These are phyloP conservation scores for Bombus impatiens DNA, from an alignment of 1,140 invertebrate species.

Conservation along the genomic window DNA sequence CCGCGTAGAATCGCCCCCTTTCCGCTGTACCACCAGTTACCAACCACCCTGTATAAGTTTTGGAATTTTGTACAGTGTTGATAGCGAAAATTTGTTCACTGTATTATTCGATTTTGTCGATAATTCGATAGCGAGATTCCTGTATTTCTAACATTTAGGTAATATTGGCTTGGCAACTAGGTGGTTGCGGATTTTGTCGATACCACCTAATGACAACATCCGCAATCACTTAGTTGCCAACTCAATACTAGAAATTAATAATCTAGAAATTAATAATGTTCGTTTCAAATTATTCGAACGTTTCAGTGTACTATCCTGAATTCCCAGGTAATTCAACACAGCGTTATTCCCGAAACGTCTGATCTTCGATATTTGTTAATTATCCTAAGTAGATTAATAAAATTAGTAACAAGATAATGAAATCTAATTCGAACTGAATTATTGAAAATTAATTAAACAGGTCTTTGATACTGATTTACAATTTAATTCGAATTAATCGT, in stretches of 20 bases:
- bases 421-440: neutral
- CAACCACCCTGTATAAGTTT: no score
- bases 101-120: neutral
- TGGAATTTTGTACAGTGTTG: no score
- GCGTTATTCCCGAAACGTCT: neutral
- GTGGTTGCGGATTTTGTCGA: no score
- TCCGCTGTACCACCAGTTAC: no score
- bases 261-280: neutral
- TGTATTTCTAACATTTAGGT: neutral
- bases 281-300: neutral
- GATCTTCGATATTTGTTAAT: neutral
- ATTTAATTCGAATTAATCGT: neutral
- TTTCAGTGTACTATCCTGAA: no score
- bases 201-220: no score
- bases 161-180: neutral
- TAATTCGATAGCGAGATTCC: neutral
- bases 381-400: no score
- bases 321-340: neutral
- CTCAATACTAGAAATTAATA: no score
- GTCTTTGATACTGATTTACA: no score
- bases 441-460: no score
- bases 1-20: no score
- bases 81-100: rapidly evolving
- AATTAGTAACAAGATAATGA: neutral
- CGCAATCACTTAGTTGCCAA: no score